Conservation (phyloP, 2,888 invertebrate species). For the Electrophaes corylata region DNA sequence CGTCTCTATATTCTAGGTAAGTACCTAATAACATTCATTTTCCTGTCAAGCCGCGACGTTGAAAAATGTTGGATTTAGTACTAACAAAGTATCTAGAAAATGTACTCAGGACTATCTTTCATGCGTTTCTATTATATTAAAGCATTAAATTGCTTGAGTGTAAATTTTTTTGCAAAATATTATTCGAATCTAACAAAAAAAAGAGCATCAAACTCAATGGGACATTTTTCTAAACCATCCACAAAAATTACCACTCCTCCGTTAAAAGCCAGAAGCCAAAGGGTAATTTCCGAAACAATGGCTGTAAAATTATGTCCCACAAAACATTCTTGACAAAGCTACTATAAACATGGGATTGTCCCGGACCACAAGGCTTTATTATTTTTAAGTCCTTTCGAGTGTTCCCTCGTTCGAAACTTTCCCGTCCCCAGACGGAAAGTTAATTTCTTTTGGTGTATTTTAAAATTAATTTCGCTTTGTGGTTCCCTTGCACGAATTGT, state of each 20-base stretch:
- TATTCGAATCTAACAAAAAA: background rate
- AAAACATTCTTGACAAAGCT: slow-evolving; percentile 41
- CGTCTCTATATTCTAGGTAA: no score
- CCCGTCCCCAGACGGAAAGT: slow-evolving; percentile 72
- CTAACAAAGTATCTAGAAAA: no score
- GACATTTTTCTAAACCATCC: slow-evolving; percentile 23
- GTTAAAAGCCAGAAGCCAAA: slow-evolving; percentile 30
- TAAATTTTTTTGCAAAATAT: background rate
- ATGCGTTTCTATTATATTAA: no score
- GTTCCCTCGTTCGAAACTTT: slow-evolving; percentile 75
- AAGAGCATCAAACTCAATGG: slow-evolving; percentile 3
- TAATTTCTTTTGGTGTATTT: slow-evolving; percentile 84
- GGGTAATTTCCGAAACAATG: slow-evolving; percentile 31
- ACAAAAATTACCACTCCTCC: slow-evolving; percentile 19
- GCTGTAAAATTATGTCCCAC: slow-evolving; percentile 39
- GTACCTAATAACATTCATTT: no score
- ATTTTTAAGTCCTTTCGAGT: slow-evolving; percentile 77
- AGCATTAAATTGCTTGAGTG: no score
- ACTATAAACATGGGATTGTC: slow-evolving; percentile 59
- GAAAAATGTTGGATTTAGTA: no score
- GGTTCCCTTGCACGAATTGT: slow-evolving; percentile 74
- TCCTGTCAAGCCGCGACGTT: no score
- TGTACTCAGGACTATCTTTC: no score
- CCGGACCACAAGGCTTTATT: slow-evolving; percentile 69
- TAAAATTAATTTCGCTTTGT: slow-evolving; percentile 83